Evolutionary conservation across 37 sponge, comb jelly and placozoan genomes (phyloP).

Genomic region (Aplysina aerophoba): DNA sequence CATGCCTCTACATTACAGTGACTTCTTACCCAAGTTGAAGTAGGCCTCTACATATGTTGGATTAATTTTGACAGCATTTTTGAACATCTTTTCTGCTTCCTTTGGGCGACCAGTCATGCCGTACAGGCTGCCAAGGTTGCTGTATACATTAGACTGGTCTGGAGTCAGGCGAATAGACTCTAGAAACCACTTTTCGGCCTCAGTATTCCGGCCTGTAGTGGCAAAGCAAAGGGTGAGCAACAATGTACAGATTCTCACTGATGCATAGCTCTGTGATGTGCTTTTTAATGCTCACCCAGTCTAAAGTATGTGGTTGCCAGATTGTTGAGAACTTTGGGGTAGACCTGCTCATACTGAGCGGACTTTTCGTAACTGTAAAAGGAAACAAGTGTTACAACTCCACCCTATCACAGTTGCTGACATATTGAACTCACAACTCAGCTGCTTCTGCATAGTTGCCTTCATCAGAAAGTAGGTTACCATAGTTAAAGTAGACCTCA

Average conservation of each 20-base stretch:
- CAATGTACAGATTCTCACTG: background rate
- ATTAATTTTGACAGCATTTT: conserved; percentile 70
- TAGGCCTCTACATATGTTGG: conserved; percentile 80
- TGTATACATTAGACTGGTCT: conserved; percentile 78
- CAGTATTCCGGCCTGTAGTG: conserved; percentile 38
- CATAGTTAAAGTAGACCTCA: conserved; percentile 86
- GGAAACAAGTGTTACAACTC: too few relatives aligned
- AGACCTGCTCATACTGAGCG: conserved; percentile 51
- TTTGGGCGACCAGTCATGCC: conserved; percentile 64
- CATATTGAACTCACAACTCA: conserved; percentile 25
- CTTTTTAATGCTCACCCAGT: conserved; percentile 47
- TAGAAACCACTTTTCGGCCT: conserved; percentile 65
- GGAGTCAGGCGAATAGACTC: conserved; percentile 62
- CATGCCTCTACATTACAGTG: background rate
- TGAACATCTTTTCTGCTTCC: conserved; percentile 82
- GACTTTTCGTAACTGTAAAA: conserved; percentile 69
- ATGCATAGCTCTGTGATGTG: background rate
- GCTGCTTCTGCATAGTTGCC: conserved; percentile 55
- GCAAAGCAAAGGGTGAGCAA: too few relatives aligned
- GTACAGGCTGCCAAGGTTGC: conserved; percentile 86
- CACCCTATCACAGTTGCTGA: background rate
- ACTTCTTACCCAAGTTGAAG: conserved; percentile 79
- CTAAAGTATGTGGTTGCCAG: conserved; percentile 82
- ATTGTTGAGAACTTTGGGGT: conserved; percentile 83
- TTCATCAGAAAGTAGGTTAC: conserved; percentile 79